Base-by-base conservation (phyloP, 53 echinoderm and acorn worm species). In the Stichopus horrens region DNA sequence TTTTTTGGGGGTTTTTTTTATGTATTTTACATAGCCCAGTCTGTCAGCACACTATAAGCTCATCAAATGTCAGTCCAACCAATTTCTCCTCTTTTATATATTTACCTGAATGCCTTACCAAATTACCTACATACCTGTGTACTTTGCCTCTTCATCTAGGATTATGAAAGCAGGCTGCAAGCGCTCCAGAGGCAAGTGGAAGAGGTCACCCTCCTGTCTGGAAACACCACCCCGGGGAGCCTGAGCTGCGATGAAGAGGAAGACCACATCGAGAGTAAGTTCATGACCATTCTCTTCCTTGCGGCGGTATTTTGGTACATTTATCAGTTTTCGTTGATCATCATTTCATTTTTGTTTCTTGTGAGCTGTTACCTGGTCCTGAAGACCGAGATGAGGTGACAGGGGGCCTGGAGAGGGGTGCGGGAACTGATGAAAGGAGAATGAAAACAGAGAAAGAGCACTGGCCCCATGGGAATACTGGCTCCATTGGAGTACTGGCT, bases 241-340 rank as follows among this genome's bases (percentile, higher is more conserved):
- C 89, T 94, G 81, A 93, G 95, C 89, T 92, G 93, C 19, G 94
- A 96, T 4, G 94, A 95, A 63, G 94, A 94, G 21, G 94, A 92
- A 19, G 97, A 97, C 76, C 92, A 94, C 53, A 91, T 97, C 74
- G 97, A 97, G 92, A 97, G 97, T 95, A 97, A 97, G 97, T 97
- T 97, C 53, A 89, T 95, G 90, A 97, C 97, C 86, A 97, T 97
- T 88, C 90, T 97, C 77, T 97, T 97, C 91, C 83, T 95, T 66
- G 95, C 97, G 74, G 90, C 95, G 76, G 88, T 95, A 51, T 97
- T 97, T 93, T 97, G 97, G 97, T 95, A 95, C 78, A 94, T 95
- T 87, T 95, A 95, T 89, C 92, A 91, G 88, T 97, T 97, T 87
- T 97, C 97, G 23, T 83, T 95, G 75, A 90, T 93, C 86, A 93